These are phyloP conservation scores for Theocolax elegans DNA, from an alignment of 1,140 invertebrate species.

Conservation along the genomic window DNA sequence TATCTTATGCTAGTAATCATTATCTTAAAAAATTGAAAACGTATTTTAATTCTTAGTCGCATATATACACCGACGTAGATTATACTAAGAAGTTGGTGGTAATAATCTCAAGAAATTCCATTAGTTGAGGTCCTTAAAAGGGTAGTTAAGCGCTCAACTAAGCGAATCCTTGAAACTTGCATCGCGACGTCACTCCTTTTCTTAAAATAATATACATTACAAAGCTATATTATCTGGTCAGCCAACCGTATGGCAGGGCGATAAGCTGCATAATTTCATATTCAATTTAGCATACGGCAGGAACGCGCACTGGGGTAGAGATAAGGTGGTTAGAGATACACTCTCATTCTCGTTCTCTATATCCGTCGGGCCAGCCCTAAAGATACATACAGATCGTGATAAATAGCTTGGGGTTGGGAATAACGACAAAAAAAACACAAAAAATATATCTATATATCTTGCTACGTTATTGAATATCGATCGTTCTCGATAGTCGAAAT, in stretches of 20 bases:
- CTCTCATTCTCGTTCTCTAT: conserved; percentile 42
- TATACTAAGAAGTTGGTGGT: too few relatives aligned
- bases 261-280: conserved; percentile 69
- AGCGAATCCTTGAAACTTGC: too few relatives aligned
- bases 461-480: conserved; percentile 28
- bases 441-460: conserved; percentile 23
- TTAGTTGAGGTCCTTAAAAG: too few relatives aligned
- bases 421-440: conserved; percentile 19
- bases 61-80: too few relatives aligned
- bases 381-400: conserved; percentile 48
- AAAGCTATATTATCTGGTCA: conserved; percentile 47
- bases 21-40: too few relatives aligned
- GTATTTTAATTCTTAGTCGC: too few relatives aligned
- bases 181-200: too few relatives aligned
- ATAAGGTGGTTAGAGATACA: conserved; percentile 61
- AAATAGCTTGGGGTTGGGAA: conserved; percentile 47
- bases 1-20: too few relatives aligned
- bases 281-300: conserved; percentile 68
- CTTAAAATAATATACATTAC: too few relatives aligned
- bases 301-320: conserved; percentile 48
- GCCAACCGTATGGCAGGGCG: conserved; percentile 47
- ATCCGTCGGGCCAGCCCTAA: conserved; percentile 44
- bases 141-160: too few relatives aligned
- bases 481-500: conserved; percentile 10
- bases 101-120: too few relatives aligned